Evolutionary conservation across 2,797 vertebrate genomes (phyloP).

Genomic region (Crocodylus rhombifer): DNA sequence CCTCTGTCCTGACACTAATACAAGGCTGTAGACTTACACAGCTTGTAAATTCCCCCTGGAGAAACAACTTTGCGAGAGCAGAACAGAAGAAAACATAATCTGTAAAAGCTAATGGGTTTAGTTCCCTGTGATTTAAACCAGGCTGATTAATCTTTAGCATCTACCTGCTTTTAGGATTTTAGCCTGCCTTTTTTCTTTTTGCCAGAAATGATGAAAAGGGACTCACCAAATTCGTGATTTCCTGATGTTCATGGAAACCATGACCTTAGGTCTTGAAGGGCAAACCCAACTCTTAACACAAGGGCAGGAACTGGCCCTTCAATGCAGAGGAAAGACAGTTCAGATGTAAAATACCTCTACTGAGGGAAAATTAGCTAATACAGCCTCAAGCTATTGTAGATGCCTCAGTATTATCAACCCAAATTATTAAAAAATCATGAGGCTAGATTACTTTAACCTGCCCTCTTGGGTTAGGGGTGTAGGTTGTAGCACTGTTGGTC

Average conservation of each 20-base stretch:
- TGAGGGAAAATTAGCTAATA: rapidly evolving
- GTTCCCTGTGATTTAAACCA: conserved; percentile 18
- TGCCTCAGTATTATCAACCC: rapidly evolving
- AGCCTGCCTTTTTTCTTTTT: background rate
- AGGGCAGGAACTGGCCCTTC: background rate
- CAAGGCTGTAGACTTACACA: conserved; percentile 5
- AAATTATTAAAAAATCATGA: rapidly evolving
- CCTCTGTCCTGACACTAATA: conserved; percentile 49
- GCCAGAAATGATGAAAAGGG: background rate
- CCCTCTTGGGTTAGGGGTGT: background rate
- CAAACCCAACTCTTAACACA: rapidly evolving
- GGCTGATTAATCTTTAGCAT: conserved; percentile 35
- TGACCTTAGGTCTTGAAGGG: too few species aligned
- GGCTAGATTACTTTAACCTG: rapidly evolving
- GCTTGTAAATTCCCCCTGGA: conserved; percentile 56
- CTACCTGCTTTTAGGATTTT: conserved; percentile 14
- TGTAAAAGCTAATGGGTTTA: background rate
- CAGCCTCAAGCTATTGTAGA: background rate
- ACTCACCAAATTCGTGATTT: too few species aligned
- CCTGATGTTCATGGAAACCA: too few species aligned
- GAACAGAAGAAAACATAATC: background rate
- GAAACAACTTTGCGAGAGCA: conserved; percentile 28
- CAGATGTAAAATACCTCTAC: background rate
- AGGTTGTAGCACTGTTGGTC: too few species aligned
- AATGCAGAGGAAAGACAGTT: rapidly evolving